Evolutionary conservation across 2,888 invertebrate species (phyloP).

Genomic region (Corythucha ciliata): DNA sequence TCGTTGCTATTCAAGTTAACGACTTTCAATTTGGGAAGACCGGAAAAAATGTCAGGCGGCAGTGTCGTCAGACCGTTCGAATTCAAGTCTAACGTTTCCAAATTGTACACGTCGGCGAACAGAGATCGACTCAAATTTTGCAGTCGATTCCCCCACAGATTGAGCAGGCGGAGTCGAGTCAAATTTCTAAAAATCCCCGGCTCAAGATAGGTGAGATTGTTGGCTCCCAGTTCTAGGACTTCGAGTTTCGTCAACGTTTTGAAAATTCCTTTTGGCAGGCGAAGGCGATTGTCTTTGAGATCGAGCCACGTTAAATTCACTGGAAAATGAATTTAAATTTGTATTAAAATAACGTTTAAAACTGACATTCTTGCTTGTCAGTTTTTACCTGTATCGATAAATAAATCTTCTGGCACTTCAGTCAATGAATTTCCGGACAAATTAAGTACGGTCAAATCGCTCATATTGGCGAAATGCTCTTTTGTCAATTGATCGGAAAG

Average conservation of each 20-base stretch:
- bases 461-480: constrained; percentile 51
- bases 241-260: constrained; percentile 46
- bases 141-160: constrained; percentile 60
- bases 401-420: constrained; percentile 52
- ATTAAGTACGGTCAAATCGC: constrained; percentile 47
- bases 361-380: neutral
- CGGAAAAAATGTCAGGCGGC: constrained; percentile 52
- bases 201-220: constrained; percentile 53
- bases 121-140: constrained; percentile 52
- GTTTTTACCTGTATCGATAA: constrained; percentile 45
- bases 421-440: constrained; percentile 54
- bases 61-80: constrained; percentile 55
- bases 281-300: constrained; percentile 52
- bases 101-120: constrained; percentile 53
- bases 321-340: neutral
- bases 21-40: constrained; percentile 48
- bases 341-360: neutral
- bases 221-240: constrained; percentile 56
- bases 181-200: constrained; percentile 54
- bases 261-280: constrained; percentile 50
- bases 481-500: constrained; percentile 49
- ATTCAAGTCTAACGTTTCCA: constrained; percentile 59
- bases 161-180: constrained; percentile 51
- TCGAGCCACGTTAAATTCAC: constrained; percentile 53
- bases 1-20: constrained; percentile 60